phyloP scores from a whole-genome alignment of 2,888 invertebrate species.

The Cosmia pyralina region DNA sequence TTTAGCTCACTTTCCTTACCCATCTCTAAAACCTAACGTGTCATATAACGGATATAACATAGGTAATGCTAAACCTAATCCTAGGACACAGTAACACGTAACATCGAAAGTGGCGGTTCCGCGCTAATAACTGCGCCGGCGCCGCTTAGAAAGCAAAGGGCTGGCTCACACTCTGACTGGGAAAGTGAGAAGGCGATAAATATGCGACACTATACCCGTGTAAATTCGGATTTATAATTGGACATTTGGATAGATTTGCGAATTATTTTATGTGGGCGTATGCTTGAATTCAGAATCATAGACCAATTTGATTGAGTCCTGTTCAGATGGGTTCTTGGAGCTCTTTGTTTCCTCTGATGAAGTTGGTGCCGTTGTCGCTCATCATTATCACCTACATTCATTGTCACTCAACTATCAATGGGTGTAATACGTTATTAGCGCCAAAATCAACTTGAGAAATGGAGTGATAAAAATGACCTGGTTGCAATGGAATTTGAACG shows the following conservation, averaged over 20 bases:
- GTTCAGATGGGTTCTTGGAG: too few relatives aligned
- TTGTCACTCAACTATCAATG: too few relatives aligned
- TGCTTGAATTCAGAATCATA: not conserved
- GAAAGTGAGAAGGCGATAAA: constrained; percentile 71
- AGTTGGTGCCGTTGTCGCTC: too few relatives aligned
- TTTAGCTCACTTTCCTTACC: not conserved
- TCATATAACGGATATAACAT: constrained; percentile 30
- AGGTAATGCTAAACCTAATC: constrained; percentile 42
- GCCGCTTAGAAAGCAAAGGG: constrained; percentile 77
- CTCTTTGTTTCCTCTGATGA: too few relatives aligned
- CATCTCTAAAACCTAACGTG: not conserved
- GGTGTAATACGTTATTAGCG: too few relatives aligned
- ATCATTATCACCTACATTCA: too few relatives aligned
- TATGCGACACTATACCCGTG: constrained; percentile 56
- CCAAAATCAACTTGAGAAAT: too few relatives aligned
- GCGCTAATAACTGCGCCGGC: constrained; percentile 72
- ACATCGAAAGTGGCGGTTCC: constrained; percentile 78
- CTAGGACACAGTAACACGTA: constrained; percentile 46
- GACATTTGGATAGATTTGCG: not conserved
- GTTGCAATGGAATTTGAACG: too few relatives aligned
- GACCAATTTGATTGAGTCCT: too few relatives aligned
- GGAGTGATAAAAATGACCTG: too few relatives aligned
- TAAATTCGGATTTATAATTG: constrained; percentile 40
- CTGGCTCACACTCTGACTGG: constrained; percentile 59
- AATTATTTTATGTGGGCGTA: not conserved